These are phyloP conservation scores for Parnassius apollo DNA, from an alignment of 2,888 invertebrate species.

Conservation along the genomic window DNA sequence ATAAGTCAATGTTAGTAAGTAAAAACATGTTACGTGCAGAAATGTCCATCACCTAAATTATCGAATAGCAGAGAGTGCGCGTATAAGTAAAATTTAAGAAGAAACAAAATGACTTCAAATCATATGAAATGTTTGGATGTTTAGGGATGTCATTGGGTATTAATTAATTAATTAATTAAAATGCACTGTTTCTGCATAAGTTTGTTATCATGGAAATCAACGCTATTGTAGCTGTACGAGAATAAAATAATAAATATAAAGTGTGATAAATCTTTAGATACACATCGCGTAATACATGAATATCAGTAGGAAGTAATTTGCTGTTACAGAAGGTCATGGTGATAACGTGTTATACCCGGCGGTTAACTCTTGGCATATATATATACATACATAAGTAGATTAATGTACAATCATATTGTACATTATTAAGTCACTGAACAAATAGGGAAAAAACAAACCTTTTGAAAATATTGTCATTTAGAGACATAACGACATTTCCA, in stretches of 20 bases:
- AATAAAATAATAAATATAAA: not conserved
- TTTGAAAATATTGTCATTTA: not conserved
- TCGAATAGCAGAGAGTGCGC: no score
- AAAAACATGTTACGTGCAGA: no score
- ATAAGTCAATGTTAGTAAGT: no score
- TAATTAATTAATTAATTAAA: no score
- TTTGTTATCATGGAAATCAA: slow-evolving; percentile 18
- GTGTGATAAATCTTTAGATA: slow-evolving; percentile 27
- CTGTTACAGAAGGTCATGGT: slow-evolving; percentile 69
- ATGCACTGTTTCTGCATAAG: no score
- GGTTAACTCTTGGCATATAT: slow-evolving; percentile 37
- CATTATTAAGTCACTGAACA: slow-evolving; percentile 17
- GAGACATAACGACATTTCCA: not conserved
- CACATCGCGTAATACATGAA: slow-evolving; percentile 41
- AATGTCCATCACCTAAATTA: no score
- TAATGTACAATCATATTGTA: slow-evolving; percentile 28
- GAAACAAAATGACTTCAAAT: no score
- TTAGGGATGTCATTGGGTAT: no score
- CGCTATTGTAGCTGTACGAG: slow-evolving; percentile 27
- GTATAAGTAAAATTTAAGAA: no score
- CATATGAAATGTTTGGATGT: no score
- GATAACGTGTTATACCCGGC: slow-evolving; percentile 54
- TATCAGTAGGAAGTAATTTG: slow-evolving; percentile 76
- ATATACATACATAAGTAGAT: slow-evolving; percentile 35
- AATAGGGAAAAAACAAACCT: not conserved